Base-by-base conservation (phyloP, 1,140 invertebrate genomes). In the Scaptodrosophila lebanonensis region DNA sequence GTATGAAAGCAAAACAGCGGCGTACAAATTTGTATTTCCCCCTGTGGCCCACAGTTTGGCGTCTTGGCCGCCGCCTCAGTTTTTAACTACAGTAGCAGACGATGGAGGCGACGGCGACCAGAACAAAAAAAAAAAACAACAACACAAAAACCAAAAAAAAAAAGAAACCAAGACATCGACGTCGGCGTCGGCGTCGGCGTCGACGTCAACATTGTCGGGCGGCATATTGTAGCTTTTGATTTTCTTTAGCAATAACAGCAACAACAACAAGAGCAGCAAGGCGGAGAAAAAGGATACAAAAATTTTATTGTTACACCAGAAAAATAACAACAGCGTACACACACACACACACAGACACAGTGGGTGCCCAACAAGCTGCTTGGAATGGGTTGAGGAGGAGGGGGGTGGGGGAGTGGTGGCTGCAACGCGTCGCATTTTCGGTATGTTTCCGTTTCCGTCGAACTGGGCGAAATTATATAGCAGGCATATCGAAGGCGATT, bases 231-330 rank as follows among this genome's bases (percentile, higher is more conserved):
- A 82, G 68, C 68, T 75, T 82, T 79, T 82, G 73, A 79, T 79
- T 79, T 77, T 63, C 32, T 40, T 54, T 54, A 42, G 38, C 36
- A 51, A 49, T 59, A 47, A 16, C 45, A 32, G 18, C 9, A 13
- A 12, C 15, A 17, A 30, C 30, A 42, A 25, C 8, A 5, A 27
- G 17, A 29, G 17, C 25, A 15, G 20, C 20, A 4, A 47, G 12
- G 17, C 7, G 18, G n/a, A 16, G 43, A 53, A 65, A 56, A 51
- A 54, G 57, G 68, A 67, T 56, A 50, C 48, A 52, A 33, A 49
- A 61, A 73, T 73, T 79, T 69, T 82, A 79, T 79, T 79, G 73
- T 79, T 79, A 76, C 69, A 79, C 75, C 68, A 79, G 59, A 73
- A 79, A 77, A 77, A 77, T 77, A 77, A 79, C 73, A 77, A 79